Evolutionary conservation across 2,113 vertebrate species (phyloP).

Genomic region (Myocastor coypus): DNA sequence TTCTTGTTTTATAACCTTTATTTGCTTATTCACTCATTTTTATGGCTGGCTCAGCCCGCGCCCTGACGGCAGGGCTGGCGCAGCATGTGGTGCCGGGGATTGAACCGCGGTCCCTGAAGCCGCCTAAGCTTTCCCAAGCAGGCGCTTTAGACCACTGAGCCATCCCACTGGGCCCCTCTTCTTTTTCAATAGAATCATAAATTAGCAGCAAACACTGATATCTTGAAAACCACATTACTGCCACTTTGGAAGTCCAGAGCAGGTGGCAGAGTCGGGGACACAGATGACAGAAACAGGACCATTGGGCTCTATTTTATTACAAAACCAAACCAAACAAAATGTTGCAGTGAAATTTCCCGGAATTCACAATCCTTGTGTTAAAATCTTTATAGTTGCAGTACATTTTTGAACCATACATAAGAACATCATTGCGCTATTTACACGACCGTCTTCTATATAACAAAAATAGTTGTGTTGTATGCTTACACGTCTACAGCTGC

Average conservation of each 20-base stretch:
- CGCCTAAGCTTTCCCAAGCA: no score
- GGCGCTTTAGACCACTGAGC: no score
- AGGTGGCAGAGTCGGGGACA: constrained; percentile 4
- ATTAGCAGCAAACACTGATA: background rate
- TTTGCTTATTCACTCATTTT: no score
- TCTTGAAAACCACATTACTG: background rate
- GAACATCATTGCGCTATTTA: constrained; percentile 92
- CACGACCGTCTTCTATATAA: constrained; percentile 89
- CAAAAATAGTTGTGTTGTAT: constrained; percentile 91
- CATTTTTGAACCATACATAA: constrained; percentile 87
- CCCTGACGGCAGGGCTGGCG: no score
- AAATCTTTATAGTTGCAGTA: constrained; percentile 89
- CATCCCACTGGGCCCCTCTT: no score
- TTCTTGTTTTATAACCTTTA: no score
- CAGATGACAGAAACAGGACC: constrained; percentile 58
- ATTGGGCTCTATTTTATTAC: constrained; percentile 86
- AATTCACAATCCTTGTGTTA: constrained; percentile 88
- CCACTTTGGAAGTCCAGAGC: background rate
- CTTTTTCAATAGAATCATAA: background rate
- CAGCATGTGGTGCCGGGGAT: no score
- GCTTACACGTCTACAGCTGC: constrained; percentile 86
- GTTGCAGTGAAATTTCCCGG: constrained; percentile 90
- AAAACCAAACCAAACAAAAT: constrained; percentile 86
- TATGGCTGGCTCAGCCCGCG: no score
- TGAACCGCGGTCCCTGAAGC: no score